A percentile compares a stretch with the other conserved stretches of the same genome.
These are phyloP conservation scores for Desoria tigrina DNA, from an alignment of 2,888 invertebrate genomes.

Conservation along the genomic window DNA sequence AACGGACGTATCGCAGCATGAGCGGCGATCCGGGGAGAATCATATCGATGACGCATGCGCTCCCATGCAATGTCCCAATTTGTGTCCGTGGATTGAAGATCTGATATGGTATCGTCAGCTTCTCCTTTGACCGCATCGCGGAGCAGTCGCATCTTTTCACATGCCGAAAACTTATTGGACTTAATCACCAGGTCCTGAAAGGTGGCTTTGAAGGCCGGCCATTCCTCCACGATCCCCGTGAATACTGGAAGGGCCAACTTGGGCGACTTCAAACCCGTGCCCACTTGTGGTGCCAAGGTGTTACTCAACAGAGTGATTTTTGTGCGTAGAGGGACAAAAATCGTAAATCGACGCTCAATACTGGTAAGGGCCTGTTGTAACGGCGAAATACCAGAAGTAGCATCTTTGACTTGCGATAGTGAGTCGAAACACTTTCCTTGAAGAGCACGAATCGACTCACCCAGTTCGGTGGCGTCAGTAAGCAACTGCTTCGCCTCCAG, in stretches of 20 bases:
- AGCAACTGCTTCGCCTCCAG: too few relatives aligned
- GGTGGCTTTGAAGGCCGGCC: constrained; percentile 19
- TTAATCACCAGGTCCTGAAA: constrained; percentile 3
- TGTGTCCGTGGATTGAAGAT: constrained; percentile 16
- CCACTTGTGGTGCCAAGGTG: too few relatives aligned
- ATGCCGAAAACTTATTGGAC: background rate
- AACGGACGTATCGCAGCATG: constrained; percentile 23
- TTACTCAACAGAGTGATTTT: too few relatives aligned
- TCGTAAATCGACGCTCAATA: too few relatives aligned
- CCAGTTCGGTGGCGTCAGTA: too few relatives aligned
- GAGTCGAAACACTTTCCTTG: too few relatives aligned
- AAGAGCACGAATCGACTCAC: too few relatives aligned
- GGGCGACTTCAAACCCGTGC: constrained; percentile 16
- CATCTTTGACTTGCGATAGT: too few relatives aligned
- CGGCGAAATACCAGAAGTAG: too few relatives aligned
- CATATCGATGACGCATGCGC: constrained; percentile 17
- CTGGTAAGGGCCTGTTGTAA: too few relatives aligned
- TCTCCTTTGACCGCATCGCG: constrained; percentile 13
- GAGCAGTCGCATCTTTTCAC: constrained; percentile 24
- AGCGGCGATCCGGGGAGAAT: constrained; percentile 24
- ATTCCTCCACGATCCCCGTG: constrained; percentile 11
- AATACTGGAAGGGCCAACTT: constrained; percentile 13
- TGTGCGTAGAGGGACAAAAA: too few relatives aligned
- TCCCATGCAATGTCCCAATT: constrained; percentile 31
- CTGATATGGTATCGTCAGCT: constrained; percentile 17